phyloP scores from a whole-genome alignment of 2,888 invertebrate genomes.

The Pecten maximus region DNA sequence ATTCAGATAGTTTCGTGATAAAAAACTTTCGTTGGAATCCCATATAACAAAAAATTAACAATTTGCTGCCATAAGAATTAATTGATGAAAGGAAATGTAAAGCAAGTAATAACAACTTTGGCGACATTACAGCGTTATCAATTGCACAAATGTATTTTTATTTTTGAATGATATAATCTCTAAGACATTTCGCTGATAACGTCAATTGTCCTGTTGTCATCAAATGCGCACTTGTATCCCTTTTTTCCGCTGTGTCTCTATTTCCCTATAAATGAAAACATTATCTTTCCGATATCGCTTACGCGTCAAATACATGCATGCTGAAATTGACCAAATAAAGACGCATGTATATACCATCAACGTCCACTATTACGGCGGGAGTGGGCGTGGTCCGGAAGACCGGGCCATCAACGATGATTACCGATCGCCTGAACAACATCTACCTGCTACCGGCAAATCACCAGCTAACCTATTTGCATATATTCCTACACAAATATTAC shows the following conservation, averaged over 20 bases:
- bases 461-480: neutral
- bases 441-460: constrained; percentile 7
- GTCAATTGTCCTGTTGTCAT: neutral
- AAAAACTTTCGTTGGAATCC: too few relatives aligned
- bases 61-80: too few relatives aligned
- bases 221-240: neutral
- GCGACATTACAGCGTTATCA: too few relatives aligned
- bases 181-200: neutral
- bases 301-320: neutral
- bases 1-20: too few relatives aligned
- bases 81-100: too few relatives aligned
- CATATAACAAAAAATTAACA: too few relatives aligned
- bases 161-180: too few relatives aligned
- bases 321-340: neutral
- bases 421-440: neutral
- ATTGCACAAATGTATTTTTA: too few relatives aligned
- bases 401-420: neutral
- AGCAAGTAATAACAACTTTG: too few relatives aligned
- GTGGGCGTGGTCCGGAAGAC: constrained; percentile 14
- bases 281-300: neutral
- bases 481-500: neutral
- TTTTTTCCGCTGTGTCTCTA: neutral
- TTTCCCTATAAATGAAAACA: neutral
- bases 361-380: neutral
- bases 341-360: neutral